A percentile compares a stretch with the other conserved stretches of the same genome.
These are phyloP conservation scores for Euura lappo DNA, from an alignment of 1,140 invertebrate genomes.

Conservation along the genomic window DNA sequence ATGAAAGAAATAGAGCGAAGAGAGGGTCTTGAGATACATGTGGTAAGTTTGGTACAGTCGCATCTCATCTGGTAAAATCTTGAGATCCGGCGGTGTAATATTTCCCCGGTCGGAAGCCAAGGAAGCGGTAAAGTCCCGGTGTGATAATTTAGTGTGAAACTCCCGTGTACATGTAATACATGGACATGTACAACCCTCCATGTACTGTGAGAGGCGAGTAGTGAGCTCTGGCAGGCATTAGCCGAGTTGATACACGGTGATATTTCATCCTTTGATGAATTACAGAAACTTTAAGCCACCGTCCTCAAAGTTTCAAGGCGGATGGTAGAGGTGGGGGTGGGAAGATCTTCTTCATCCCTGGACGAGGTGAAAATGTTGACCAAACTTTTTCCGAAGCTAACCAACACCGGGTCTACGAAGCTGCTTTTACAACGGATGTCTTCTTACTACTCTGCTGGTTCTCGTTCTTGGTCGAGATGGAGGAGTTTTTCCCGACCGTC, in stretches of 20 bases:
- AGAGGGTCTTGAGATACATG: no score
- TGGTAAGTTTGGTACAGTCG: background rate
- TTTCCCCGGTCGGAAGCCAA: background rate
- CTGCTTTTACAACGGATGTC: background rate
- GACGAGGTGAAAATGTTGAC: background rate
- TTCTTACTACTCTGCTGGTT: background rate
- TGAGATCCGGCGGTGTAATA: constrained; percentile 1
- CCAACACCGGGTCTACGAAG: background rate
- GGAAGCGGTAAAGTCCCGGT: background rate
- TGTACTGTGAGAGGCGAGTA: background rate
- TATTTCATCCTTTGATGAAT: constrained; percentile 4
- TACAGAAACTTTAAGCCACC: background rate
- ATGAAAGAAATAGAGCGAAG: no score
- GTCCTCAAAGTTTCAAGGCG: background rate
- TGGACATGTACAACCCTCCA: background rate
- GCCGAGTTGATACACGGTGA: background rate
- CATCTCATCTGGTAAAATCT: constrained; percentile 5
- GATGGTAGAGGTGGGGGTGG: no score
- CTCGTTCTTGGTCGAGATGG: background rate
- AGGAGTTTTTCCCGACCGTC: background rate
- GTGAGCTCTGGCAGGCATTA: background rate
- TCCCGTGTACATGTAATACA: background rate
- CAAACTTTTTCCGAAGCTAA: background rate
- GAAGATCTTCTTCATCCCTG: background rate
- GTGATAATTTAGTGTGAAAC: constrained; percentile 3